Conservation (phyloP, 2,888 invertebrate genomes). For the Gryllus longicercus region DNA sequence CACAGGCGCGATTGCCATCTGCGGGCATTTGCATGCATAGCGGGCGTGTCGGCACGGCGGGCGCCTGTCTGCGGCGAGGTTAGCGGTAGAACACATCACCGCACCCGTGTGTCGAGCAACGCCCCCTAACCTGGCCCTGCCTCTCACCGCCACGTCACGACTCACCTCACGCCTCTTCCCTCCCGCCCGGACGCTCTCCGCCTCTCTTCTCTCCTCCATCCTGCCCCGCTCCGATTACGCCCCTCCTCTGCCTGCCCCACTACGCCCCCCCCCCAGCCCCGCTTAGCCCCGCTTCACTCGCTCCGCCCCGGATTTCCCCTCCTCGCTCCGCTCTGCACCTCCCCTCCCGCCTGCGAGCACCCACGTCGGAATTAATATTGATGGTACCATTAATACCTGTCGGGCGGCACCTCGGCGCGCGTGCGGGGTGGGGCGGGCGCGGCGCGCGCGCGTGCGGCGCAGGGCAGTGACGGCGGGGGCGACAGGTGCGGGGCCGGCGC, state of each 20-base stretch:
- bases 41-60: not conserved
- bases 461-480: not conserved
- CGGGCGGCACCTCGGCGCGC: not conserved
- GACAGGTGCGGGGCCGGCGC: not conserved
- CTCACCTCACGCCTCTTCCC: too few species aligned
- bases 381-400: conserved; percentile 10
- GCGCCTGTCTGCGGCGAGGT: not conserved
- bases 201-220: too few species aligned
- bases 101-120: too few species aligned
- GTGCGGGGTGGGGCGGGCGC: not conserved
- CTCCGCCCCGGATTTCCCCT: too few species aligned
- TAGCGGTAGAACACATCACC: not conserved
- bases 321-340: too few species aligned
- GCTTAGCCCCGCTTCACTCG: too few species aligned
- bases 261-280: too few species aligned
- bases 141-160: too few species aligned
- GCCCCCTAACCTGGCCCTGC: too few species aligned
- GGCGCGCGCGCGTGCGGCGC: not conserved
- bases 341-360: not conserved
- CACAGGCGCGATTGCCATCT: not conserved
- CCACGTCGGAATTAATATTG: not conserved
- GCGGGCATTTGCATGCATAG: not conserved
- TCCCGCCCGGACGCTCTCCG: too few species aligned
- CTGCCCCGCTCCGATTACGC: too few species aligned
- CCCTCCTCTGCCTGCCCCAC: too few species aligned